Base-by-base conservation (phyloP, 2,797 vertebrate genomes). In the Pachyuromys duprasi region DNA sequence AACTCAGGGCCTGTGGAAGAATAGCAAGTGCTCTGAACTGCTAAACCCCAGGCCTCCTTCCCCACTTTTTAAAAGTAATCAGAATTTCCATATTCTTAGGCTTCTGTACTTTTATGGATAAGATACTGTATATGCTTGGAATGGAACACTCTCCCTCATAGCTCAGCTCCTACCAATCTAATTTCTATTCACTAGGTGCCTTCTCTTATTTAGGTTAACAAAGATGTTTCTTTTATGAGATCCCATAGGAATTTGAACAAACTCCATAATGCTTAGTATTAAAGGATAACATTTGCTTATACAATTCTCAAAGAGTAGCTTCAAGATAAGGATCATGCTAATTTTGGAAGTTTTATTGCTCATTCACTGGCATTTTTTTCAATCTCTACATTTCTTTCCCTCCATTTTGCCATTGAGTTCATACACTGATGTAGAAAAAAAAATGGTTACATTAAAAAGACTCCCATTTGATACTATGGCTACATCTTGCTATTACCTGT, bases 401-500 rank as follows among this genome's bases (percentile, higher is more conserved):
- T 87, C 72, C 39, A 90, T 92, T 94, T 49, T 95, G 86, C 53
- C 76, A 17, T 90, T 92, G 86, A 90, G 22, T 26, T 57, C 55
- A 81, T 26, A 90, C 0, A 28, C 1, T 78, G 17, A 36, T 53
- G 57, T 24, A 72, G 26, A 39, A 62, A 39, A 62, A 39, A 80
- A 82, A 94, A 84, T 67, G 36, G 22, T 86, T 86, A 36, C 45
- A 79, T 89, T 96, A 57, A 78, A 93, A 95, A 94, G 75, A 94
- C 36, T 94, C 82, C 49, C 79, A 63, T 78, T 96, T 89, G 76
- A 49, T 90, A 62, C 18, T 31, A 53, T 14, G 1, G 18, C 13
- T 53, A 3, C 57, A n/a, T 45, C 55, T 62, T 79, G 78, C 42
- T 57, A 55, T 2, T 45, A 6, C 15, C 5, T 60, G 62, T 78